A percentile compares a stretch with the other conserved stretches of the same genome.
Conservation (phyloP, 2,113 vertebrate genomes). For the Syngnathus typhle region DNA sequence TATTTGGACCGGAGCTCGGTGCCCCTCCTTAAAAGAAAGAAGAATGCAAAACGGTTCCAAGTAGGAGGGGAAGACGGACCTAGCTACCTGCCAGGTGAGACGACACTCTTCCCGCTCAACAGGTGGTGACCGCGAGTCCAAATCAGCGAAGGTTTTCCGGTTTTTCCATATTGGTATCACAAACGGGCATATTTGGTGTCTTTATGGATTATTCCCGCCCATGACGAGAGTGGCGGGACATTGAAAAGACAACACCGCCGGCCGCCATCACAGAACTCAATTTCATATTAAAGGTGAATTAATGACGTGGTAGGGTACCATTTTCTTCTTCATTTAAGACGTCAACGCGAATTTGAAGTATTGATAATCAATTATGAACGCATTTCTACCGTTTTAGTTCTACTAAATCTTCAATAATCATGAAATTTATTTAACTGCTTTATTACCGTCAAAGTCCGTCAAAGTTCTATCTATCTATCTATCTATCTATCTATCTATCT, state of each 20-base stretch:
- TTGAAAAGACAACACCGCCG: neutral
- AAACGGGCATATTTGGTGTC: neutral
- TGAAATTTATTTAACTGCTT: too few relatives aligned
- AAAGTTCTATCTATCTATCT: too few relatives aligned
- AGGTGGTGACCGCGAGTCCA: constrained; percentile 1
- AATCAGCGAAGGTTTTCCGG: neutral
- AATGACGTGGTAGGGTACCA: too few relatives aligned
- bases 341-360: too few relatives aligned
- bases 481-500: too few relatives aligned
- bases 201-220: neutral
- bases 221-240: neutral
- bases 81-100: constrained; percentile 1
- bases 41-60: neutral
- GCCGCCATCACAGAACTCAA: too few relatives aligned
- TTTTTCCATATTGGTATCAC: neutral
- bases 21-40: too few relatives aligned
- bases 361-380: too few relatives aligned
- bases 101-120: constrained; percentile 5
- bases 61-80: neutral
- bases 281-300: too few relatives aligned
- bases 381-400: neutral
- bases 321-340: too few relatives aligned
- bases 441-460: too few relatives aligned
- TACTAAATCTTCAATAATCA: neutral
- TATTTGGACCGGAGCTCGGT: neutral